Evolutionary conservation across 2,797 vertebrate species (phyloP), one percentile per base, ranked within the genome.

Genomic region (Myripristis jacobus): DNA sequence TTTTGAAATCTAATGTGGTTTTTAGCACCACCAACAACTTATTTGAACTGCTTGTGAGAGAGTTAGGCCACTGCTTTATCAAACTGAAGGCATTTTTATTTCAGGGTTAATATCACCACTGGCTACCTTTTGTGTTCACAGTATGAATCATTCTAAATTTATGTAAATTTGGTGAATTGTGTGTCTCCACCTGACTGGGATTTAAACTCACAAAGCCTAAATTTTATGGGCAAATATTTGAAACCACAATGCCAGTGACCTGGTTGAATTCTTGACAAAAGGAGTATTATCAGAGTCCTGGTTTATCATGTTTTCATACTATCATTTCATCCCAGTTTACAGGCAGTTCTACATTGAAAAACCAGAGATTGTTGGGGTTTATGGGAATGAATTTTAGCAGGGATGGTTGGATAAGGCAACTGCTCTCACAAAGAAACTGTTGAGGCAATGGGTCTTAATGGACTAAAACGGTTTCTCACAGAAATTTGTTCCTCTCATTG

Each of bases 191-290:
- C 25, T 31, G 43, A 48, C 44, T 47, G 10, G 44, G 59, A 19
- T 29, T 47, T 47, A 19, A 46, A 18, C 58, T 21, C 25, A 29
- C 58, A 46, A 60, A 57, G 27, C 31, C 19, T 60, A 38, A 60
- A 44, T 27, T 22, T 46, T 6, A 29, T 60, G 59, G 59, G 44
- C 18, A 48, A 61, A 46, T 46, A 27, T 13, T 47, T 15, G 6
- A 56, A 55, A 52, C 50, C 50, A 57, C 29, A 38, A 21, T 15
- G 31, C 31, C 36, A 15, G 11, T 38, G 55, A 38, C 19, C 55
- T 57, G 34, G n/a, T 38, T 21, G 55, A 57, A 57, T 38, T 57
- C 55, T 10, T 41, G 19, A 41, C 50, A 52, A 13, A 27, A 52
- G 50, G 55, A 22, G 55, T 57, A 22, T 57, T 57, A 55, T 55